Evolutionary conservation across 2,113 vertebrate genomes (phyloP).

Genomic region (Thalassoma bifasciatum): DNA sequence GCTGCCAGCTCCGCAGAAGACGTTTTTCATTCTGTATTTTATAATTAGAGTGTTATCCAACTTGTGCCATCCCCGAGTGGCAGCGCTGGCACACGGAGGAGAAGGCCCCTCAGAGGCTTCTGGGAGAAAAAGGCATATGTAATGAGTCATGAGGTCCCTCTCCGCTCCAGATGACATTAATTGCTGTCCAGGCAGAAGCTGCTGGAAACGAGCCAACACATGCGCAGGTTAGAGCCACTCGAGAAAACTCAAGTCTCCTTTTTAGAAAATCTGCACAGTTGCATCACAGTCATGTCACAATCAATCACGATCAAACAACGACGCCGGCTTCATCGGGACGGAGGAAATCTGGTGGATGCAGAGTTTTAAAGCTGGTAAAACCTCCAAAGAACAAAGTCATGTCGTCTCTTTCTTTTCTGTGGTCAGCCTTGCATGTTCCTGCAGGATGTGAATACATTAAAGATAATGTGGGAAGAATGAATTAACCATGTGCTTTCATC

Average conservation of each 20-base stretch:
- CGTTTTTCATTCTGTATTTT: constrained; percentile 60
- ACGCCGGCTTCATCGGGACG: background rate
- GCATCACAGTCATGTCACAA: constrained; percentile 20
- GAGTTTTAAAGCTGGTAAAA: constrained; percentile 21
- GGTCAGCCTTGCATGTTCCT: constrained; percentile 38
- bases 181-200: constrained; percentile 73
- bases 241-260: constrained; percentile 15
- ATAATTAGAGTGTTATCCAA: constrained; percentile 74
- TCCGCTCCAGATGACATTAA: constrained; percentile 74
- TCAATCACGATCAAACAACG: background rate
- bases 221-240: constrained; percentile 41
- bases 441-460: constrained; percentile 66
- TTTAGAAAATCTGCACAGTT: background rate
- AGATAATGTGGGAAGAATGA: constrained; percentile 68
- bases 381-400: constrained; percentile 27
- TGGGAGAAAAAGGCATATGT: constrained; percentile 66
- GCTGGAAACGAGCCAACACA: constrained; percentile 63
- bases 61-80: constrained; percentile 64
- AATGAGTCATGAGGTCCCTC: constrained; percentile 73
- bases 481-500: constrained; percentile 70
- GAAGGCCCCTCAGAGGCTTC: constrained; percentile 63
- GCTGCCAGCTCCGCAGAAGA: constrained; percentile 56
- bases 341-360: constrained; percentile 7
- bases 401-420: constrained; percentile 25
- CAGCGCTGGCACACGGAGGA: constrained; percentile 63